Conservation (phyloP, 2,797 vertebrate genomes). For the Anolis apletophallus region DNA sequence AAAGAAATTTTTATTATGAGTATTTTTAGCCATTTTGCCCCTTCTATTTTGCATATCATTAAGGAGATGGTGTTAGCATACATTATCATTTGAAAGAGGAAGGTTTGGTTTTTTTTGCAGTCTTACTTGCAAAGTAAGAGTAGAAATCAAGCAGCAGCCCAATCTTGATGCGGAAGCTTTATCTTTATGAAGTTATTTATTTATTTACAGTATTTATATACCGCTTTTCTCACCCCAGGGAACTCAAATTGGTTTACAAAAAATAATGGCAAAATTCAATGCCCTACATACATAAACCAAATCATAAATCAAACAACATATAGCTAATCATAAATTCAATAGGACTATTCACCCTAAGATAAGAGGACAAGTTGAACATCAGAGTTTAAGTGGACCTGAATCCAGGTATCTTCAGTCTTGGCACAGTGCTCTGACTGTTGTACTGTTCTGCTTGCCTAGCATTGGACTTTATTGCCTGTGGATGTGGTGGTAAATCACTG, state of each 20-base stretch:
- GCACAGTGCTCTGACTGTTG: background rate
- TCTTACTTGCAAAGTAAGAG: background rate
- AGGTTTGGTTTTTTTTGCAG: slow-evolving; percentile 14
- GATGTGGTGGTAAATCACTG: background rate
- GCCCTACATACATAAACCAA: too few relatives aligned
- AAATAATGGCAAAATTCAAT: too few relatives aligned
- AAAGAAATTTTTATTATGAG: background rate
- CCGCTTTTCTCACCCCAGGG: too few relatives aligned
- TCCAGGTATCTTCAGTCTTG: background rate
- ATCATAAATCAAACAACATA: too few relatives aligned
- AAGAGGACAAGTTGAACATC: background rate
- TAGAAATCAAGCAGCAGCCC: slow-evolving; percentile 25
- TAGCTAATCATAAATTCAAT: too few relatives aligned
- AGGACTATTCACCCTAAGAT: too few relatives aligned
- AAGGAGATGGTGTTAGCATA: slow-evolving; percentile 4
- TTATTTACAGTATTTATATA: too few relatives aligned
- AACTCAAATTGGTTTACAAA: too few relatives aligned
- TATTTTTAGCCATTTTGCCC: background rate
- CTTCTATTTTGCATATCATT: background rate
- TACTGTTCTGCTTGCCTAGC: background rate
- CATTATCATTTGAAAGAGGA: slow-evolving; percentile 5
- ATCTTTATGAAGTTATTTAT: slow-evolving; percentile 30
- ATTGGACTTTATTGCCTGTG: background rate
- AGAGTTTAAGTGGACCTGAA: background rate
- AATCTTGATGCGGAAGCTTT: slow-evolving; percentile 9